These are phyloP conservation scores for Echinops telfairi DNA, from an alignment of 2,113 vertebrate genomes.

Conservation along the genomic window DNA sequence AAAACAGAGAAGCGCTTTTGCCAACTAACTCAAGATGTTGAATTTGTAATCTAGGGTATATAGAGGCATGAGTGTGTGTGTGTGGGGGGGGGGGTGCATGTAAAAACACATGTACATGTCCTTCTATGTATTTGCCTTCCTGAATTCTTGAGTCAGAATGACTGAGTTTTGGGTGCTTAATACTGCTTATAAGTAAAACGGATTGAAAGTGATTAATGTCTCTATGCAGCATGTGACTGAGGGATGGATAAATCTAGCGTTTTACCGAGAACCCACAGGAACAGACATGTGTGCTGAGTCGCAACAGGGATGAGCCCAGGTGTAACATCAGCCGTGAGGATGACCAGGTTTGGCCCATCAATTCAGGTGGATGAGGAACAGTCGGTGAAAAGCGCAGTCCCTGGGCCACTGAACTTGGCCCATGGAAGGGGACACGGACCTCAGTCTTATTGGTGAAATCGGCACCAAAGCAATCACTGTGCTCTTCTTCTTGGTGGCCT, in stretches of 20 bases:
- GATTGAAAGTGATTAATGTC: neutral
- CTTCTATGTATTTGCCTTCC: neutral
- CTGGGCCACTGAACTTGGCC: neutral
- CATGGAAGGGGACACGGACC: neutral
- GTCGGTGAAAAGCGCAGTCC: neutral
- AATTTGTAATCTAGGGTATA: neutral
- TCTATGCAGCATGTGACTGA: slow-evolving; percentile 32
- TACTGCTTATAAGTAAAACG: neutral
- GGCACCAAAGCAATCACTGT: neutral
- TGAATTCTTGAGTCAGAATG: slow-evolving; percentile 25
- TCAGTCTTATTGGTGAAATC: neutral
- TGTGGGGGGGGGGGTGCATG: no score
- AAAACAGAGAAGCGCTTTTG: slow-evolving; percentile 20
- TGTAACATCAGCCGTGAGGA: neutral
- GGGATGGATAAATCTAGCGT: neutral
- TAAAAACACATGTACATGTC: neutral
- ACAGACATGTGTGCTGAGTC: neutral
- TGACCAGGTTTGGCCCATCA: neutral
- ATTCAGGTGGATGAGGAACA: neutral
- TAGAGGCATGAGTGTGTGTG: no score
- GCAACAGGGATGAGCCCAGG: neutral
- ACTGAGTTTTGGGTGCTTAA: slow-evolving; percentile 1
- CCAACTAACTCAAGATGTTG: neutral
- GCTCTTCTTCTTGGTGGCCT: neutral
- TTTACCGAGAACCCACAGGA: neutral